These are phyloP conservation scores for Chrysolina haemoptera DNA, from an alignment of 2,888 invertebrate species.

Conservation along the genomic window DNA sequence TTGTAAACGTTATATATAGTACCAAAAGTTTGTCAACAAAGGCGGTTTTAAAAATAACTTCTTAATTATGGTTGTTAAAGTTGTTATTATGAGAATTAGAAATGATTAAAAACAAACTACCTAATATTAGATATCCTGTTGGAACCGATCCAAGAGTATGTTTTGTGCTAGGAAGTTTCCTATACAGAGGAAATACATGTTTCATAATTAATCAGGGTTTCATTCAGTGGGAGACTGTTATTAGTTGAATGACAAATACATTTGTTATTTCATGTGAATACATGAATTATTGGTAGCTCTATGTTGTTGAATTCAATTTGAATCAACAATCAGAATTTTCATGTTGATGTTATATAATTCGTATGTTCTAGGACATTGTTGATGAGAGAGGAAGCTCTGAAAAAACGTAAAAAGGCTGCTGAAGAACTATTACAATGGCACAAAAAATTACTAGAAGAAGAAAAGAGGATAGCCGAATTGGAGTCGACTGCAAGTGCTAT, in stretches of 20 bases:
- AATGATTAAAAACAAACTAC: conserved; percentile 65
- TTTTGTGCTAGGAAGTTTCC: conserved; percentile 65
- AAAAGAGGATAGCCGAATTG: conserved; percentile 70
- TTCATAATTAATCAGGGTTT: conserved; percentile 65
- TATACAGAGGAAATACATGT: conserved; percentile 64
- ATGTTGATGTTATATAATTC: conserved; percentile 10
- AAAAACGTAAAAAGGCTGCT: conserved; percentile 70
- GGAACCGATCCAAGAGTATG: conserved; percentile 64
- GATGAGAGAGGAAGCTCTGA: conserved; percentile 71
- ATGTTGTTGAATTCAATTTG: conserved; percentile 22
- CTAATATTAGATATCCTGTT: conserved; percentile 70
- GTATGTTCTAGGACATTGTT: conserved; percentile 65
- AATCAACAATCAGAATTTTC: not conserved
- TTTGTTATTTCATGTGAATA: conserved; percentile 51
- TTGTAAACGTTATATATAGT: conserved; percentile 2
- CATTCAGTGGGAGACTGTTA: conserved; percentile 56
- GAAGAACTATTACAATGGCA: conserved; percentile 73
- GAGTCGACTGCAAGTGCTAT: conserved; percentile 68
- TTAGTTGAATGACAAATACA: conserved; percentile 55
- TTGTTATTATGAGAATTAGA: conserved; percentile 62
- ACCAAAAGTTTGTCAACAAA: conserved; percentile 41
- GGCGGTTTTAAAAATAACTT: conserved; percentile 52
- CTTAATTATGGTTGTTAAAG: conserved; percentile 55
- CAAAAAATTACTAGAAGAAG: conserved; percentile 72
- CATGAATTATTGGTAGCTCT: conserved; percentile 37